Conservation (phyloP, 2,797 vertebrate species). For the Lindbergichthys nudifrons region DNA sequence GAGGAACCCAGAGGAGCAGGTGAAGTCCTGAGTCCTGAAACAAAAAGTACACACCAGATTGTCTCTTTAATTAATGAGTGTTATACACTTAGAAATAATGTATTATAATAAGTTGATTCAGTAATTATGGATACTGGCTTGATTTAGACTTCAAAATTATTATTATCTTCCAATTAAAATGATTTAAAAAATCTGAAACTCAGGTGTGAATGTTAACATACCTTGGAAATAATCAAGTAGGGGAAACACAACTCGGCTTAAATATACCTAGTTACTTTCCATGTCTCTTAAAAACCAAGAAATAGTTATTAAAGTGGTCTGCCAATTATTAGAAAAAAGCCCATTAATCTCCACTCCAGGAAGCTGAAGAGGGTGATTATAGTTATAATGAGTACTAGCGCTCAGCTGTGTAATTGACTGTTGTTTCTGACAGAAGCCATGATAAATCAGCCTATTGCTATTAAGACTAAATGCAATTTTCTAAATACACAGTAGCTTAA, state of each 20-base stretch:
- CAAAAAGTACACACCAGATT: conserved; percentile 18
- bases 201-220: background rate
- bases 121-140: background rate
- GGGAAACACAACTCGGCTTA: background rate
- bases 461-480: conserved; percentile 1
- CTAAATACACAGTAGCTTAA: conserved; percentile 10
- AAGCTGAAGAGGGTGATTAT: background rate
- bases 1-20: conserved; percentile 74
- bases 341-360: background rate
- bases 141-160: background rate
- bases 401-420: background rate
- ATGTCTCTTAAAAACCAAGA: too few species aligned
- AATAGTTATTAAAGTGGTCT: too few species aligned
- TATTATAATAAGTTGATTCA: background rate
- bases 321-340: background rate
- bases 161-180: too few species aligned
- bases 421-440: background rate
- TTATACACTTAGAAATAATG: too few species aligned
- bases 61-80: background rate
- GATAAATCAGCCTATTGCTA: conserved; percentile 2
- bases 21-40: conserved; percentile 79
- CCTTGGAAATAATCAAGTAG: background rate
- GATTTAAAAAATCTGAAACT: background rate
- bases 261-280: background rate
- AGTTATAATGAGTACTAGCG: background rate